These are phyloP conservation scores for Anhinga anhinga DNA, from an alignment of 2,113 vertebrate species.

Conservation along the genomic window DNA sequence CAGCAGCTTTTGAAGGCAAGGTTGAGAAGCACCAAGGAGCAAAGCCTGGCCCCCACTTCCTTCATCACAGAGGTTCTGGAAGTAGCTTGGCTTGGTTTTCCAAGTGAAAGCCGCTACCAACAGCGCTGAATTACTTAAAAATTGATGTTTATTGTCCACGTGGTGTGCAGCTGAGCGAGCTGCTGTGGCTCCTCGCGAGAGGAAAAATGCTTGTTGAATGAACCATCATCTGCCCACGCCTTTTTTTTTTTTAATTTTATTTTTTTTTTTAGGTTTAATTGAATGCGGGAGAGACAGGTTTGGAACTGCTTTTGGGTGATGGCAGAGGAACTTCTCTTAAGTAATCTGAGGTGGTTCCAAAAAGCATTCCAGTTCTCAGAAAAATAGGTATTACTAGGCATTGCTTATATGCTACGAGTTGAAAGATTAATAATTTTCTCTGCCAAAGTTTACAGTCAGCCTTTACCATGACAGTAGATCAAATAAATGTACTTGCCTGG, in stretches of 20 bases:
- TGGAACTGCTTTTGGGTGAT: not conserved
- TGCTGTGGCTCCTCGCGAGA: not conserved
- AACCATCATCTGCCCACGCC: not conserved
- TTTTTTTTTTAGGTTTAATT: not conserved
- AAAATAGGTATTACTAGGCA: slow-evolving; percentile 43
- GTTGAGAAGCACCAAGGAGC: not conserved
- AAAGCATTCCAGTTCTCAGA: slow-evolving; percentile 54
- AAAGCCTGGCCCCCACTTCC: not conserved
- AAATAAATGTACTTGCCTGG: slow-evolving; percentile 8
- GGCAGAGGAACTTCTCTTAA: slow-evolving; percentile 6
- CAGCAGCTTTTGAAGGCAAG: not conserved
- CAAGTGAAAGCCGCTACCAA: not conserved
- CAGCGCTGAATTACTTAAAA: not conserved
- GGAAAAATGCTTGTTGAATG: not conserved
- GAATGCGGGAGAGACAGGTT: slow-evolving; percentile 16
- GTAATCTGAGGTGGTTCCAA: slow-evolving; percentile 31
- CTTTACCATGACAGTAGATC: slow-evolving; percentile 31
- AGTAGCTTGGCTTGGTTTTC: not conserved
- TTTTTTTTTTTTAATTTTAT: not conserved
- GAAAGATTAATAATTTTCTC: slow-evolving; percentile 53
- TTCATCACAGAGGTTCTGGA: not conserved
- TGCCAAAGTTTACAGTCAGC: slow-evolving; percentile 33
- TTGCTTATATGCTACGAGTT: slow-evolving; percentile 10
- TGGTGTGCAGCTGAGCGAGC: not conserved
- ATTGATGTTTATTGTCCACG: not conserved